phyloP scores from a whole-genome alignment of 2,113 vertebrate genomes.

The Macrotis lagotis region DNA sequence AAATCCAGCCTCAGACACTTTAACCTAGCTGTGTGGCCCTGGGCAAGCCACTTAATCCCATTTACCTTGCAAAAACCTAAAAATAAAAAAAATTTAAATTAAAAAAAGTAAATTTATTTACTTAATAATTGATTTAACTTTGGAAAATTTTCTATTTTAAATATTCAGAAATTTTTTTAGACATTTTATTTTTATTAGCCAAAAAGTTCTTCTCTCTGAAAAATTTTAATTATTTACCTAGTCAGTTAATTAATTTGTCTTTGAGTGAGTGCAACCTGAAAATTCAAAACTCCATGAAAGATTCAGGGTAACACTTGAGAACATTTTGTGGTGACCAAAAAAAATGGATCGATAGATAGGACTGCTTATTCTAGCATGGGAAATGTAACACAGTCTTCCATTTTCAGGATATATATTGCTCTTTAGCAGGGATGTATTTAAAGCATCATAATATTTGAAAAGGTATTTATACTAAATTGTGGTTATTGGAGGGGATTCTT shows the following conservation, averaged over 20 bases:
- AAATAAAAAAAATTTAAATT: no score
- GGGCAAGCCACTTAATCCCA: no score
- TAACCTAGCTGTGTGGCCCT: no score
- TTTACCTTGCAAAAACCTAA: no score
- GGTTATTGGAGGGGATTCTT: background rate
- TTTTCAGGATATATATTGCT: constrained; percentile 2
- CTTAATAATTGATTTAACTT: constrained; percentile 49
- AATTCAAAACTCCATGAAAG: background rate
- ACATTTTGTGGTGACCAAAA: constrained; percentile 19
- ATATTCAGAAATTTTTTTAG: background rate
- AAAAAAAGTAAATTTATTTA: no score
- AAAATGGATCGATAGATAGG: background rate
- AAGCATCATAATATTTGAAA: constrained; percentile 19
- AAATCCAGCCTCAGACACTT: no score
- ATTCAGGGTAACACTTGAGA: constrained; percentile 15
- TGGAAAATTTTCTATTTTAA: constrained; percentile 30
- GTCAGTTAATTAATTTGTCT: background rate
- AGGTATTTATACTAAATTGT: constrained; percentile 16
- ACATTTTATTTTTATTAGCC: background rate
- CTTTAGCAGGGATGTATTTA: constrained; percentile 20
- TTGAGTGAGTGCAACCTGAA: background rate
- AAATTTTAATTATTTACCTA: background rate
- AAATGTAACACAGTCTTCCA: background rate
- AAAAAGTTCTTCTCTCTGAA: constrained; percentile 41
- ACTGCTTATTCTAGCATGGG: constrained; percentile 22